Evolutionary conservation across 2,113 vertebrate genomes (phyloP).

Genomic region (Mus spicilegus): DNA sequence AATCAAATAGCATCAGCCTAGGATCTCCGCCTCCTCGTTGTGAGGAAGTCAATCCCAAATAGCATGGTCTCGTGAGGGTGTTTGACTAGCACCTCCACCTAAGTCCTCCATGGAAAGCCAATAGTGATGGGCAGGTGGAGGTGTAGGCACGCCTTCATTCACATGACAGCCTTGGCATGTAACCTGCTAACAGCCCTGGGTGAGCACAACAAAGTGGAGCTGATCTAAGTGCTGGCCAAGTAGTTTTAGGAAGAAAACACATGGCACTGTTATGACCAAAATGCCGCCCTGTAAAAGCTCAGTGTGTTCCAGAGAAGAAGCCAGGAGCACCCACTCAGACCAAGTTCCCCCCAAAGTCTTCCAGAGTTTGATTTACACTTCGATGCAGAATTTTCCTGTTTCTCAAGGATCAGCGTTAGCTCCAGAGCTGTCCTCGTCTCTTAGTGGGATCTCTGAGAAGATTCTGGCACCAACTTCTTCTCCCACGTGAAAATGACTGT

Average conservation of each 20-base stretch:
- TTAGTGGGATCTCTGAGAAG: background rate
- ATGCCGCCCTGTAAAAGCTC: background rate
- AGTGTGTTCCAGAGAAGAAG: background rate
- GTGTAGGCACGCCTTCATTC: background rate
- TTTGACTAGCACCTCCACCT: background rate
- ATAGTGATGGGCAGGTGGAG: background rate
- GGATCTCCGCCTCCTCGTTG: background rate
- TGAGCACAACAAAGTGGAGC: background rate
- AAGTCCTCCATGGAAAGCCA: background rate
- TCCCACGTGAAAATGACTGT: slow-evolving; percentile 32
- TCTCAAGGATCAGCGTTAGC: background rate
- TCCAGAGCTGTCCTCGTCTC: background rate
- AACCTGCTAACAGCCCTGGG: background rate
- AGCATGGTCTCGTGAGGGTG: background rate
- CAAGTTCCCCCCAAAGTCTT: background rate
- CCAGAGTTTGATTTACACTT: background rate
- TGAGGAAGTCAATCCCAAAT: background rate
- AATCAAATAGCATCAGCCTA: background rate
- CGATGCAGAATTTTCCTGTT: background rate
- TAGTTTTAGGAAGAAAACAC: background rate
- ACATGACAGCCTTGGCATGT: background rate
- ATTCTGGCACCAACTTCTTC: slow-evolving; percentile 52
- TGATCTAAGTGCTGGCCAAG: background rate
- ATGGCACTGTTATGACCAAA: background rate
- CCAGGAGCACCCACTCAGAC: background rate